A percentile compares a stretch with the other conserved stretches of the same genome.
Evolutionary conservation across 2,113 vertebrate genomes (phyloP).

Genomic region (Phoxinus phoxinus): DNA sequence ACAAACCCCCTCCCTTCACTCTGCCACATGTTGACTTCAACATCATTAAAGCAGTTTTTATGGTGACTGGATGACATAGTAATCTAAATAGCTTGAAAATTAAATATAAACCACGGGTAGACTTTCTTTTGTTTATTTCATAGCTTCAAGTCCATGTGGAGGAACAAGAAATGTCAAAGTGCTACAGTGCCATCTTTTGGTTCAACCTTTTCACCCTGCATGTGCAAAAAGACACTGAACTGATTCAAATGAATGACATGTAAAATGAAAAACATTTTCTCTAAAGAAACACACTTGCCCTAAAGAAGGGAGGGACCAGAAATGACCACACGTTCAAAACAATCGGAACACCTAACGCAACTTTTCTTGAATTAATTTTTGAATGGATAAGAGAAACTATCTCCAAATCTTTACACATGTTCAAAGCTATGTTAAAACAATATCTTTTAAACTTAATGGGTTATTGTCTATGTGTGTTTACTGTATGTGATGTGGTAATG

Average conservation of each 20-base stretch:
- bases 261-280: background rate
- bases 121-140: conserved; percentile 45
- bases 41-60: conserved; percentile 62
- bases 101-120: conserved; percentile 63
- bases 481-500: too few relatives aligned
- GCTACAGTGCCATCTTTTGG: conserved; percentile 75
- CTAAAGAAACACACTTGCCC: too few relatives aligned
- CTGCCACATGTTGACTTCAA: conserved; percentile 59
- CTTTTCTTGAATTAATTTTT: too few relatives aligned
- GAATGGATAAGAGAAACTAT: too few relatives aligned
- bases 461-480: too few relatives aligned
- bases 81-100: conserved; percentile 70
- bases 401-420: too few relatives aligned
- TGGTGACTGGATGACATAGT: conserved; percentile 63
- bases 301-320: too few relatives aligned
- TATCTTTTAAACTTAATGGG: too few relatives aligned
- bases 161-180: conserved; percentile 46
- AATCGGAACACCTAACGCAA: too few relatives aligned
- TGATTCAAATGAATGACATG: background rate
- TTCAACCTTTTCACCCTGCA: background rate
- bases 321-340: too few relatives aligned
- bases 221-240: background rate
- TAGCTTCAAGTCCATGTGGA: conserved; percentile 18
- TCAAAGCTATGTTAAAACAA: too few relatives aligned
- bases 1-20: conserved; percentile 52